Evolutionary conservation across 2,797 vertebrate species (phyloP).

Genomic region (Pipistrellus pipistrellus): DNA sequence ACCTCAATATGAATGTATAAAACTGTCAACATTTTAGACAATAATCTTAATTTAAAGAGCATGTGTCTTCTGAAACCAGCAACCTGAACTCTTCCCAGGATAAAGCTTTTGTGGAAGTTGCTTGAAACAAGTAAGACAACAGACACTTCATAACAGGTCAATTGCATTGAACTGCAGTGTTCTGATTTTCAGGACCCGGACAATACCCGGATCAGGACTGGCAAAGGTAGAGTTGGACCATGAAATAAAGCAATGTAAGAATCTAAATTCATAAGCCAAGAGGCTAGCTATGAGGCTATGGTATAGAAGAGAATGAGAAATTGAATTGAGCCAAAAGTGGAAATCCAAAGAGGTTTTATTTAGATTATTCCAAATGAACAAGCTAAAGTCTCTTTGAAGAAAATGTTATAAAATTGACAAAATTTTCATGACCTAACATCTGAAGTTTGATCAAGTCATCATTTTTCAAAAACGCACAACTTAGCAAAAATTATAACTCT

Average conservation of each 20-base stretch:
- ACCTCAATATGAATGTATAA: background rate
- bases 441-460: background rate
- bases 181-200: background rate
- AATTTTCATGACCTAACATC: background rate
- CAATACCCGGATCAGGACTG: background rate
- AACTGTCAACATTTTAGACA: background rate
- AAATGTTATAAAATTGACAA: background rate
- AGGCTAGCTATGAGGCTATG: background rate
- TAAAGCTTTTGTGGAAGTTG: background rate
- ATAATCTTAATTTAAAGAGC: background rate
- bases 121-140: background rate
- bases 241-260: background rate
- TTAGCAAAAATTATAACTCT: background rate
- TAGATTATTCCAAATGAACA: background rate
- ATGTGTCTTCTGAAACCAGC: background rate
- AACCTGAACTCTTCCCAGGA: background rate
- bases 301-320: background rate
- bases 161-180: background rate
- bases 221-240: background rate
- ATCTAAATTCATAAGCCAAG: background rate
- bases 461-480: background rate
- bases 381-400: background rate
- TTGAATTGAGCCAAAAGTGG: background rate
- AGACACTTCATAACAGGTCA: background rate
- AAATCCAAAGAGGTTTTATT: background rate